Base-by-base conservation (phyloP, 2,888 invertebrate genomes). In the Calephelis perditalis region DNA sequence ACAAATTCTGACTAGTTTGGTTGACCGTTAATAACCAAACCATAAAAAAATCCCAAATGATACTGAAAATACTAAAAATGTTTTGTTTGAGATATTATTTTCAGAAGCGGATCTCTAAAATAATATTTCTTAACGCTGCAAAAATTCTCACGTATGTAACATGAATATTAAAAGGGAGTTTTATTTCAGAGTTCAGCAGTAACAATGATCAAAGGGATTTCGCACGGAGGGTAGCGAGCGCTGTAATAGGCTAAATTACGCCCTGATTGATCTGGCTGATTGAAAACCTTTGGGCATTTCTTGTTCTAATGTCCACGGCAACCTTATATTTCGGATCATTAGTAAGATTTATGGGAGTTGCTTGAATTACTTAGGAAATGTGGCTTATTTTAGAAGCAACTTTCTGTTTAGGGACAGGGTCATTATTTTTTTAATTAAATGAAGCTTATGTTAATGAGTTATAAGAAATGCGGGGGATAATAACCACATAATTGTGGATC, bases 191-290 rank as follows among this genome's bases (percentile, higher is more conserved):
- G 35, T 35, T 52, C 52, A 52, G 52, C 52, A 26, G 52, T 52
- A 52, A 52, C 52, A 52, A 52, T 52, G 52, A 49, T 49, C 49
- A 49, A 49, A 49, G 26, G 49, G 26, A 49, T 35, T 49, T 26
- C 49, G 49, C 15, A 10, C 49, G 49, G 11, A 49, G 49, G 49
- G 49, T 52, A 52, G 49, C 56, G 47, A 36, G 63, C 5, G 56
- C 44, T 40, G 45, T 57, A 63, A 59, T 62, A 61, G 61, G 55
- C 57, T 56, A 61, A 65, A 65, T 63, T 62, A 61, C 52, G 54
- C 58, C 52, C 58, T 59, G 63, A 65, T 65, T 63, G 62, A 63
- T 65, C 37, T 49, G 35, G 10, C 59, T 62, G 63, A 65, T 62
- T 63, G 61, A 60, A 62, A 62, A 57, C 54, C 63, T 54, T 57